Conservation (phyloP, 2,797 vertebrate species). For the Taenioides sp. region DNA sequence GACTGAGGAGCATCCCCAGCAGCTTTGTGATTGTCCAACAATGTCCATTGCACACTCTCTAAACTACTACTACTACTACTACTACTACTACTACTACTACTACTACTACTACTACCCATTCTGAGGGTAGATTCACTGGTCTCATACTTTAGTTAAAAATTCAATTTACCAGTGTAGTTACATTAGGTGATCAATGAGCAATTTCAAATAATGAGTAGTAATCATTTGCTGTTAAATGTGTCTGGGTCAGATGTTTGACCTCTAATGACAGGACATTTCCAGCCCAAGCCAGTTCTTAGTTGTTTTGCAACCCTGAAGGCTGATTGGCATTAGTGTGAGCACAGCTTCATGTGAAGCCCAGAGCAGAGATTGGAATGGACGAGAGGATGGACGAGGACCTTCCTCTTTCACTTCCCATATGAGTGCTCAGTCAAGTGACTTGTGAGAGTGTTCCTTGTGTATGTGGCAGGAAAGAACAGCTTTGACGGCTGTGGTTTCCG, state of each 20-base stretch:
- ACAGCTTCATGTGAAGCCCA: conserved; percentile 62
- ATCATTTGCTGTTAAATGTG: conserved; percentile 43
- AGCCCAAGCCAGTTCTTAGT: conserved; percentile 65
- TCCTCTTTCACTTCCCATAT: conserved; percentile 86
- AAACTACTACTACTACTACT: conserved; percentile 17
- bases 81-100: no score
- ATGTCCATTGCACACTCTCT: conserved; percentile 24
- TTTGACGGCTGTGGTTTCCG: conserved; percentile 76
- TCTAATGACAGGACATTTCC: conserved; percentile 49
- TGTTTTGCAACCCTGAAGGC: conserved; percentile 67
- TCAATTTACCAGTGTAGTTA: conserved; percentile 35
- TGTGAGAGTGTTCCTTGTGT: conserved; percentile 72
- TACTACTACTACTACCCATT: conserved; percentile 5
- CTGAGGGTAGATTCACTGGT: conserved; percentile 40
- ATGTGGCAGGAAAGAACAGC: conserved; percentile 74
- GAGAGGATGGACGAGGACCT: conserved; percentile 74
- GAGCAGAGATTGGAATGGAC: conserved; percentile 59
- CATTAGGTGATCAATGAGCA: conserved; percentile 39
- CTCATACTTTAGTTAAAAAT: conserved; percentile 4
- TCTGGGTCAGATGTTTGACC: conserved; percentile 63
- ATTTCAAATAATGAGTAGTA: conserved; percentile 34
- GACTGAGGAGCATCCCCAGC: conserved; percentile 45
- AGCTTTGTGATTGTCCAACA: conserved; percentile 37
- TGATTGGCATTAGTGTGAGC: conserved; percentile 44
- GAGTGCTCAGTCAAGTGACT: conserved; percentile 81